Evolutionary conservation across 2,797 vertebrate genomes (phyloP).

Genomic region (Pangasius macronema): DNA sequence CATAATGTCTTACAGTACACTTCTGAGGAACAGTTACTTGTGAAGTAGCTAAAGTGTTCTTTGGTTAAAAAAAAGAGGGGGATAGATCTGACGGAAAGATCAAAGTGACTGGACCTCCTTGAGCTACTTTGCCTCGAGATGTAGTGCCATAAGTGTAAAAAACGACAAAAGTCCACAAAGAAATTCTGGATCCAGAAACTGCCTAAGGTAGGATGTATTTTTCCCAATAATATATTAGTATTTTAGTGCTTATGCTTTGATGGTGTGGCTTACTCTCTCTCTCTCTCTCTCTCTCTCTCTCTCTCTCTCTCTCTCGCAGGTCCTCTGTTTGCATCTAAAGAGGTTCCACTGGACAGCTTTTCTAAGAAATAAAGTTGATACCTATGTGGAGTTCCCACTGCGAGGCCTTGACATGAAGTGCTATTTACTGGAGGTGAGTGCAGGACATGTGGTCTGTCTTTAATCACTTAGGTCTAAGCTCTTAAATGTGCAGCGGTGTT

Average conservation of each 20-base stretch:
- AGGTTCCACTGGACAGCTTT: constrained; percentile 99
- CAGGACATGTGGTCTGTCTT: not conserved
- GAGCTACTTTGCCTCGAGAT: too few relatives aligned
- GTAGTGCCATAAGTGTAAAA: constrained; percentile 98
- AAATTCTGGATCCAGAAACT: constrained; percentile 99
- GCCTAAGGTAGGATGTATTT: constrained; percentile 81
- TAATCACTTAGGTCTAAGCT: not conserved
- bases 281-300: not conserved
- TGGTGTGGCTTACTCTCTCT: not conserved
- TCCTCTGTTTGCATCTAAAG: constrained; percentile 96
- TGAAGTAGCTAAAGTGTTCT: not conserved
- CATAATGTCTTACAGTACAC: not conserved
- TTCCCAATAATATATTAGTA: not conserved
- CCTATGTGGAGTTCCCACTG: constrained; percentile 94
- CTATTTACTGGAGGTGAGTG: constrained; percentile 92
- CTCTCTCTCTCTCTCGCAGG: constrained; percentile 68
- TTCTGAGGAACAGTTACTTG: not conserved
- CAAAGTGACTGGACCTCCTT: too few relatives aligned
- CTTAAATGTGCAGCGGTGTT: not conserved
- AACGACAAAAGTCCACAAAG: constrained; percentile 97
- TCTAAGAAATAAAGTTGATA: constrained; percentile 97
- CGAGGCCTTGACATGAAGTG: constrained; percentile 92
- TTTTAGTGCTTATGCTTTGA: not conserved
- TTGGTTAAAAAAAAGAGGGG: too few relatives aligned
- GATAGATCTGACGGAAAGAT: too few relatives aligned